phyloP scores from a whole-genome alignment of 2,888 invertebrate species.

The Platycnemis pennipes region DNA sequence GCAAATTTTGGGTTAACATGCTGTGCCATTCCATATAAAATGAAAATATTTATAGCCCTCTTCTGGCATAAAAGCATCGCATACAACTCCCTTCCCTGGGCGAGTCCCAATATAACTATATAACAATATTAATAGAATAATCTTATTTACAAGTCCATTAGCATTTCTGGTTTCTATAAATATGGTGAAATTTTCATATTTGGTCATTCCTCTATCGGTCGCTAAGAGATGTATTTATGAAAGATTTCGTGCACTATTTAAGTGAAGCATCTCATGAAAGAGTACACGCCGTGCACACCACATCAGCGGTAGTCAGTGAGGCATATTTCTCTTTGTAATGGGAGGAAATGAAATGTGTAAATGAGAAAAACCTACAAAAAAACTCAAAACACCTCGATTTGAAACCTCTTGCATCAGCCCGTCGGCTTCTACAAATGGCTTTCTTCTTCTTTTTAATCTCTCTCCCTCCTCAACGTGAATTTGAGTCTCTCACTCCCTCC shows the following conservation, averaged over 20 bases:
- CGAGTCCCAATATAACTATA: conserved; percentile 67
- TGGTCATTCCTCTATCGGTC: conserved; percentile 61
- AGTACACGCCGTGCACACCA: conserved; percentile 56
- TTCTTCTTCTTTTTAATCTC: no score
- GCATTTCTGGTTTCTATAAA: conserved; percentile 60
- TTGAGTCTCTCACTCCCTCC: neutral
- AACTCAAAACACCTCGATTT: conserved; percentile 48
- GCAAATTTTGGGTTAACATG: conserved; percentile 55
- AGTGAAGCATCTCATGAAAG: conserved; percentile 56
- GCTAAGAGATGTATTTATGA: conserved; percentile 66
- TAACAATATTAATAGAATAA: conserved; percentile 68
- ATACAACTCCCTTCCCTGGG: conserved; percentile 62
- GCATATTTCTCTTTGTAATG: conserved; percentile 26
- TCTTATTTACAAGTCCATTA: conserved; percentile 68
- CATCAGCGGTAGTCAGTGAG: neutral
- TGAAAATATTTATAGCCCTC: conserved; percentile 65
- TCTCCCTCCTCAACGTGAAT: neutral
- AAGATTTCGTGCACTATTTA: conserved; percentile 62
- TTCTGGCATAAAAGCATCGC: conserved; percentile 60
- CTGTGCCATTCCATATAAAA: conserved; percentile 65
- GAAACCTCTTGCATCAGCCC: neutral
- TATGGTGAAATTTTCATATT: conserved; percentile 65
- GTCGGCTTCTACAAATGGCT: conserved; percentile 9
- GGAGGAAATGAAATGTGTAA: conserved; percentile 49
- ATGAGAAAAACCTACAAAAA: conserved; percentile 44